Percentiles rank a stretch among this genome's conserved stretches.
phyloP scores from a whole-genome alignment of 2,797 vertebrate species.

The Caiman crocodilus region DNA sequence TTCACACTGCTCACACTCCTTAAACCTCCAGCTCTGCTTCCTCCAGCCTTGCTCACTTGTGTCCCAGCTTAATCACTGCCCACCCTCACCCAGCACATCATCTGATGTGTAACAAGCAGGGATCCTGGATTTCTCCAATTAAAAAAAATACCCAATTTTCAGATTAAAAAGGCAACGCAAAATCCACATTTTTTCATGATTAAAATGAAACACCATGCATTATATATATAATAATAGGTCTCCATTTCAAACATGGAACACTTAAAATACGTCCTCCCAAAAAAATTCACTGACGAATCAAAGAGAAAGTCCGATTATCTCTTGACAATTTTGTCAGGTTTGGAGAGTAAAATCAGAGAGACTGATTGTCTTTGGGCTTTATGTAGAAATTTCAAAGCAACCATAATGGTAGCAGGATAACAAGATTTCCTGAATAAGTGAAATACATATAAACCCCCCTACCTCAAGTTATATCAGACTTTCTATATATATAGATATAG shows the following conservation, averaged over 20 bases:
- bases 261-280: not conserved
- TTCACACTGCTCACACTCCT: rapidly evolving
- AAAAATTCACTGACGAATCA: not conserved
- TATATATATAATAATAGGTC: not conserved
- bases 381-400: not conserved
- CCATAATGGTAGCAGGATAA: not conserved
- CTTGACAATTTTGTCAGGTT: not conserved
- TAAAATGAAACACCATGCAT: not conserved
- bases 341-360: rapidly evolving
- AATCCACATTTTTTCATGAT: rapidly evolving
- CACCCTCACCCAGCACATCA: no score
- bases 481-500: no score
- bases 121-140: not conserved
- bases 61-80: no score
- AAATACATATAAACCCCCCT: rapidly evolving
- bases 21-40: rapidly evolving
- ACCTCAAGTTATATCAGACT: not conserved
- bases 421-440: not conserved
- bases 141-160: not conserved
- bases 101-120: no score
- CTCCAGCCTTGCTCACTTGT: not conserved
- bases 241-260: not conserved
- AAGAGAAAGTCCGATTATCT: not conserved
- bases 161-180: not conserved
- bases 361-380: not conserved